Conservation (phyloP, 2,113 vertebrate genomes). For the Spilogale gracilis region DNA sequence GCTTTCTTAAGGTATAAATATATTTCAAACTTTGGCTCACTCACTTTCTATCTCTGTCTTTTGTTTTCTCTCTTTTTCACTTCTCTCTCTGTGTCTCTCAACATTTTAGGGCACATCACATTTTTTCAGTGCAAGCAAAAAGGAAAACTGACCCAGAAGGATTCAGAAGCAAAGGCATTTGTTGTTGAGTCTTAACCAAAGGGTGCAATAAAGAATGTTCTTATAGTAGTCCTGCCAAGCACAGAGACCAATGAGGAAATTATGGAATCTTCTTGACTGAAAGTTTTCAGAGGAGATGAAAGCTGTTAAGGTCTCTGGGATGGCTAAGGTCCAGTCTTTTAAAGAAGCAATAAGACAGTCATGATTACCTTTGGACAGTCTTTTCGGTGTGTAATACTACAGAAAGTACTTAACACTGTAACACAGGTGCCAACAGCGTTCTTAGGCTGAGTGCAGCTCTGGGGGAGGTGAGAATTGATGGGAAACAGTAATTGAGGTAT, state of each 20-base stretch:
- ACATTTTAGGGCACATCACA: neutral
- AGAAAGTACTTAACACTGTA: neutral
- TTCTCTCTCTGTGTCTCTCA: neutral
- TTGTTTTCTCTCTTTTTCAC: neutral
- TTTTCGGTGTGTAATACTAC: neutral
- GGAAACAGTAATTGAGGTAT: neutral
- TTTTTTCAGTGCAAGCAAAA: conserved; percentile 13
- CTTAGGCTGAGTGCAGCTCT: neutral
- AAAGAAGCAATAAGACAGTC: conserved; percentile 4
- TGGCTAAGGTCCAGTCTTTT: neutral
- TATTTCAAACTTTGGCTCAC: conserved; percentile 3
- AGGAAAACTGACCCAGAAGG: conserved; percentile 34
- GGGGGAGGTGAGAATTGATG: neutral
- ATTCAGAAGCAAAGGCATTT: conserved; percentile 42
- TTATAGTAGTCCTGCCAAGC: neutral
- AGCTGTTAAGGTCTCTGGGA: conserved; percentile 36
- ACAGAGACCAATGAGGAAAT: conserved; percentile 30
- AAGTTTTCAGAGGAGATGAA: conserved; percentile 51
- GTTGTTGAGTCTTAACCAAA: conserved; percentile 39
- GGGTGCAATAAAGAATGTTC: neutral
- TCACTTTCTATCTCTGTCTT: neutral
- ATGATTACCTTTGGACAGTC: conserved; percentile 3
- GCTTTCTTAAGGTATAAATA: neutral
- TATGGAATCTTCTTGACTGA: conserved; percentile 27
- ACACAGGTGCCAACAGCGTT: neutral